Evolutionary conservation across 2,888 invertebrate genomes (phyloP), one percentile per base, ranked within the genome.

Genomic region (Athalia cordata): DNA sequence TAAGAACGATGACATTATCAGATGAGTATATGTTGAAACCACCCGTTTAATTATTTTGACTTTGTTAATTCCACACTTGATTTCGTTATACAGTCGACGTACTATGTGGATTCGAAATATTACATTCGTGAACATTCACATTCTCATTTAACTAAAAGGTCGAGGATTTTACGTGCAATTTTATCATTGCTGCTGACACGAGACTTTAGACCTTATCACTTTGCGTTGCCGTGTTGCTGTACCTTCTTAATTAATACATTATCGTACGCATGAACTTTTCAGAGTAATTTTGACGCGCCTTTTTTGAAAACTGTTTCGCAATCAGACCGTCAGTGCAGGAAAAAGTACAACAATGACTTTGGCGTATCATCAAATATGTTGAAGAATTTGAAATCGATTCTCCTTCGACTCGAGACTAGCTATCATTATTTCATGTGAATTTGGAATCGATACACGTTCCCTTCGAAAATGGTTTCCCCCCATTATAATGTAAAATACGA

Each of bases 141-240:
- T 59, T 65, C 57, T 72, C 72, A 57, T 72, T 72, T 59, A 5
- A 72, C 13, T 59, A 57, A 72, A 72, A 72, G 72, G 72, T 59
- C 59, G 4, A 72, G 47, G 72, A 72, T 45, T 47, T 47, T 47
- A 45, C 59, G 47, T 45, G 72, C 13, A 45, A 72, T 72, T 52
- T 5, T 68, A 8, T 55, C 8, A 52, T 29, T 4, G 55, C 9
- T 55, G n/a, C n/a, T n/a, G 52, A 55, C 68, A 68, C 55, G 68
- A 50, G 43, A 68, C 50, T 68, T 47, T 55, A 6, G 29, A 9
- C 68, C 55, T 68, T 29, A 45, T 52, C 68, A 68, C 47, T 55
- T n/a, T 55, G 55, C 55, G n/a, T 8, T n/a, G 50, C 52, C 67
- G 15, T 55, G 68, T 52, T 43, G 55, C 43, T 29, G 43, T 52